phyloP scores from a whole-genome alignment of 2,888 invertebrate genomes.

The Rhopalosiphum nymphaeae region DNA sequence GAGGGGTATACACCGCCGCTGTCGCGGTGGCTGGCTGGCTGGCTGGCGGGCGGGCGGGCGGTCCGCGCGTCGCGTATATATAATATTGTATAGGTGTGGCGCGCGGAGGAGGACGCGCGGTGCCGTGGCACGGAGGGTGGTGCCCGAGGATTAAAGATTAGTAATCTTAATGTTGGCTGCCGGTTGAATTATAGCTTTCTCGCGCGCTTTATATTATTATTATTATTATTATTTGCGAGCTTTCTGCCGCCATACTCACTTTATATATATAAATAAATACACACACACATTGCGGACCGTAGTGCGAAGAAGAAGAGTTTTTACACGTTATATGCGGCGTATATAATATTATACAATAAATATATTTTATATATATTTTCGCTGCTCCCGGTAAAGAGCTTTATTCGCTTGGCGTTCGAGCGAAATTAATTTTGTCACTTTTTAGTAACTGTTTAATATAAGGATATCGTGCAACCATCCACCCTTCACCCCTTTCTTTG shows the following conservation, averaged over 20 bases:
- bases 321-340: conserved; percentile 9
- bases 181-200: conserved; percentile 69
- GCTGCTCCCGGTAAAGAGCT: conserved; percentile 50
- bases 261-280: conserved; percentile 7
- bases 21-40: neutral
- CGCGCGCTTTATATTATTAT: conserved; percentile 69
- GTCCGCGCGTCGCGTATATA: conserved; percentile 12
- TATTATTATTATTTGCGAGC: conserved; percentile 66
- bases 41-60: neutral
- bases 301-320: conserved; percentile 40
- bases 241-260: conserved; percentile 33
- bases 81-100: neutral
- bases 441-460: conserved; percentile 62
- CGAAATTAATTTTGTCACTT: conserved; percentile 64
- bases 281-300: neutral
- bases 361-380: conserved; percentile 36
- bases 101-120: neutral
- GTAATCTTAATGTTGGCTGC: conserved; percentile 69
- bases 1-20: conserved; percentile 30
- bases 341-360: conserved; percentile 40
- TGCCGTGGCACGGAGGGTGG: conserved; percentile 43
- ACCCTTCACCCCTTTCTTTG: neutral
- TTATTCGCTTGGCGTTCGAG: conserved; percentile 56
- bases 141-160: conserved; percentile 69
- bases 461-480: conserved; percentile 10